These are phyloP conservation scores for Apostichopus californicus DNA, from an alignment of 35 echinoderm and acorn worm species.

Conservation along the genomic window DNA sequence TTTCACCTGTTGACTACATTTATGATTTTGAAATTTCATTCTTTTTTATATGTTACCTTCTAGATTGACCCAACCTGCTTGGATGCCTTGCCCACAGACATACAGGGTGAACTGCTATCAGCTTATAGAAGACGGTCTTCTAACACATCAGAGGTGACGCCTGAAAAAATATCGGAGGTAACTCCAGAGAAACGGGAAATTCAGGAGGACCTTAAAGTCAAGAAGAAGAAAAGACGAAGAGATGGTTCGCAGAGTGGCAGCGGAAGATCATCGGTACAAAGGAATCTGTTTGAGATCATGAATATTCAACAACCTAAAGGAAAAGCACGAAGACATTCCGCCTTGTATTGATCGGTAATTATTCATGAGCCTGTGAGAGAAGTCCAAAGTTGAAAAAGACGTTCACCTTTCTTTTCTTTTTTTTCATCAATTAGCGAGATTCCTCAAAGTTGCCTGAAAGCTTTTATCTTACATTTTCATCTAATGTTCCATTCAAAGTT, in stretches of 20 bases:
- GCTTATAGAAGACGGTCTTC: slow-evolving; percentile 57
- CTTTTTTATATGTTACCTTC: too few relatives aligned
- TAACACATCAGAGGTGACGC: neutral
- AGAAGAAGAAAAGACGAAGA: neutral
- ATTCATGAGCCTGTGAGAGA: too few relatives aligned
- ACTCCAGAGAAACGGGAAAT: neutral
- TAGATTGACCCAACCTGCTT: slow-evolving; percentile 87
- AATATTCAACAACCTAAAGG: neutral
- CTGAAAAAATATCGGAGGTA: neutral
- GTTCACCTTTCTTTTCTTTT: too few relatives aligned
- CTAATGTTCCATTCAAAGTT: too few relatives aligned
- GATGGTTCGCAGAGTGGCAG: neutral
- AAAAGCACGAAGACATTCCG: neutral
- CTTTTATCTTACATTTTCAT: too few relatives aligned
- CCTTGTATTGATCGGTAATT: neutral
- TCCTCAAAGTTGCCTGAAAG: too few relatives aligned
- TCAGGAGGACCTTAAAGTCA: neutral
- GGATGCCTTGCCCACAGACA: slow-evolving; percentile 80
- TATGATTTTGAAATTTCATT: too few relatives aligned
- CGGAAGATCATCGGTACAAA: slow-evolving; percentile 2
- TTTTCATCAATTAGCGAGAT: too few relatives aligned
- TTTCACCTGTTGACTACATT: too few relatives aligned
- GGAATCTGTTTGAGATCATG: slow-evolving; percentile 9
- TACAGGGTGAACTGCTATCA: slow-evolving; percentile 72
- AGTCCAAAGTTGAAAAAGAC: too few relatives aligned